Conservation (phyloP, 2,888 invertebrate genomes). For the Adineta ricciae region DNA sequence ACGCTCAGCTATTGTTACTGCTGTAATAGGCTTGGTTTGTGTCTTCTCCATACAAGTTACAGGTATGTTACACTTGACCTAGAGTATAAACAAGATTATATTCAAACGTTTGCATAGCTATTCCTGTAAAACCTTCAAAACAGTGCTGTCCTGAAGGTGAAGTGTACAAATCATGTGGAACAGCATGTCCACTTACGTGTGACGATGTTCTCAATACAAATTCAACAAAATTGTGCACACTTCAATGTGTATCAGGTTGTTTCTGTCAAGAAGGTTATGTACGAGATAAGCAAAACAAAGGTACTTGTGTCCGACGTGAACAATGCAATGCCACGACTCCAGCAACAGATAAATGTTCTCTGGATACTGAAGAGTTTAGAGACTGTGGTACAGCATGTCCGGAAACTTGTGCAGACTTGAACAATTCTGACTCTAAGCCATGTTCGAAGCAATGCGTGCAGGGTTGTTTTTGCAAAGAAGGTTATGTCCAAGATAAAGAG, state of each 20-base stretch:
- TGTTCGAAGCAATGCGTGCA: too few species aligned
- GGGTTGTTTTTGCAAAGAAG: too few species aligned
- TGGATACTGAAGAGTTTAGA: too few species aligned
- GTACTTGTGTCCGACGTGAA: not conserved
- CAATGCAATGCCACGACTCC: not conserved
- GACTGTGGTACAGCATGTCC: too few species aligned
- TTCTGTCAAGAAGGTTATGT: not conserved
- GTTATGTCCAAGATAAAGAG: too few species aligned
- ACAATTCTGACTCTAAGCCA: too few species aligned
- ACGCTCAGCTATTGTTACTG: not conserved
- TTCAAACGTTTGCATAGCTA: not conserved
- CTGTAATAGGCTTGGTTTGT: not conserved
- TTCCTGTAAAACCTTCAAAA: not conserved
- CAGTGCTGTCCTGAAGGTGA: not conserved
- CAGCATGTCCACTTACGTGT: not conserved
- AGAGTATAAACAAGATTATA: not conserved
- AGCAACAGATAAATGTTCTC: too few species aligned
- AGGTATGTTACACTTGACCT: not conserved
- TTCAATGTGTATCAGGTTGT: not conserved
- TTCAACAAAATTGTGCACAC: not conserved
- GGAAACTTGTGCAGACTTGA: too few species aligned
- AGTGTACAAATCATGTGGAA: not conserved
- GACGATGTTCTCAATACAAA: not conserved
- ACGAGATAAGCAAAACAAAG: not conserved
- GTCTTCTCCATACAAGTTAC: not conserved